Base-by-base conservation (phyloP, 2,888 invertebrate species). In the Chloroclysta siterata region DNA sequence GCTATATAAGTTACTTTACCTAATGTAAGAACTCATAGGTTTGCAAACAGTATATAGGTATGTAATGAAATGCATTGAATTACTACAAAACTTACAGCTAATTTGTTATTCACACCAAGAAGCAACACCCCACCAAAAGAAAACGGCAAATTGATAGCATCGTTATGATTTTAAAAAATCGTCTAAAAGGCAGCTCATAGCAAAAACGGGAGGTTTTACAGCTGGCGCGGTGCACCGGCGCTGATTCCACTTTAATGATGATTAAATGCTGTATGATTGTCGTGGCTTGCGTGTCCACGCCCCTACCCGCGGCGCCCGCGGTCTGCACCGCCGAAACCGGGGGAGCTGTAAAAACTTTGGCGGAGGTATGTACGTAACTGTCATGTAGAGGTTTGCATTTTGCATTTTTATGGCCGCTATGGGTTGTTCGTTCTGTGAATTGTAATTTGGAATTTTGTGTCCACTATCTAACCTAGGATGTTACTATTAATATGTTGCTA, bases 181-280 rank as follows among this genome's bases (percentile, higher is more conserved):
- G 74, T 79, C 78, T 76, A 77, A 80, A 82, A 75, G 52, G 44
- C 58, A 58, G 60, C 50, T 57, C 29, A 60, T 47, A 61, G 65
- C 53, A 81, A 90, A 80, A 74, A 73, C 77, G 82, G 80, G 81
- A 77, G 56, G 78, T 74, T 78, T 79, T 80, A 81, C 87, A 85
- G 88, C 89, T 85, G 66, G 66, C 58, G 68, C 70, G 67, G 57
- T 64, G 67, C 61, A 65, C 56, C 76, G 82, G 71, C 81, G 79
- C 88, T 92, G 93, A 93, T 93, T 87, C 81, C 75, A 73, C 80
- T 93, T 92, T 93, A 91, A 93, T 92, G 86, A 90, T 90, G 93
- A 93, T 92, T 92, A 92, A 93, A 89, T 85, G 87, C 82, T 80
- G 80, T 88, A 89, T 88, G 89, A 93, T 93, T 85, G 90, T 86